phyloP scores from a whole-genome alignment of 2,888 invertebrate genomes.

The Leistus spinibarbis region DNA sequence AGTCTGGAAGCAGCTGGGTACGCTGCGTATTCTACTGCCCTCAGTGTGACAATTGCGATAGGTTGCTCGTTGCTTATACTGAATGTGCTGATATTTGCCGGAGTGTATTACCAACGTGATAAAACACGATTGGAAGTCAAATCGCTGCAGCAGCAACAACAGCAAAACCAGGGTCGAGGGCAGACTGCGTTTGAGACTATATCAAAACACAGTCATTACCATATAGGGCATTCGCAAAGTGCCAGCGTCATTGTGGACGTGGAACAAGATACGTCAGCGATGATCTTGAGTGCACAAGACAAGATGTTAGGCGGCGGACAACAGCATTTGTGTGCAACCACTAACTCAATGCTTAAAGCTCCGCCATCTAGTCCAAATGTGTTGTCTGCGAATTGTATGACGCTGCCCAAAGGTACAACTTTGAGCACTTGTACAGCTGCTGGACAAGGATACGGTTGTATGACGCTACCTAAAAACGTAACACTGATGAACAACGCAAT shows the following conservation, averaged over 20 bases:
- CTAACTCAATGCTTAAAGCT: constrained; percentile 62
- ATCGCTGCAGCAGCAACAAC: constrained; percentile 76
- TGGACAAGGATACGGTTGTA: constrained; percentile 55
- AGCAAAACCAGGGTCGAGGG: constrained; percentile 61
- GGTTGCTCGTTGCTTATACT: constrained; percentile 81
- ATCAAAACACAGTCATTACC: constrained; percentile 80
- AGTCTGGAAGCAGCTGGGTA: constrained; percentile 81
- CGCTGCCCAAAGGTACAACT: constrained; percentile 61
- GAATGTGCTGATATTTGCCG: constrained; percentile 83
- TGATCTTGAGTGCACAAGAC: constrained; percentile 64
- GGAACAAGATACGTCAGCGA: constrained; percentile 71
- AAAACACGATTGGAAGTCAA: constrained; percentile 81
- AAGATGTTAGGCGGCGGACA: constrained; percentile 63
- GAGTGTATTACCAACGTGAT: constrained; percentile 81
- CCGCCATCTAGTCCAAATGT: constrained; percentile 66
- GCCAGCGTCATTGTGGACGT: constrained; percentile 85
- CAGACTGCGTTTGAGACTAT: constrained; percentile 70
- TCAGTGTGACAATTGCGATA: constrained; percentile 80
- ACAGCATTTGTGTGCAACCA: constrained; percentile 60
- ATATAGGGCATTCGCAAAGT: constrained; percentile 76
- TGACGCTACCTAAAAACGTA: constrained; percentile 67
- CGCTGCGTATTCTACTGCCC: constrained; percentile 75
- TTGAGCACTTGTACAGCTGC: constrained; percentile 52
- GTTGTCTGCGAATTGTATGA: constrained; percentile 55
- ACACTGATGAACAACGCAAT: constrained; percentile 60